Conservation (phyloP, 2,888 invertebrate species). For the Platycheirus albimanus region DNA sequence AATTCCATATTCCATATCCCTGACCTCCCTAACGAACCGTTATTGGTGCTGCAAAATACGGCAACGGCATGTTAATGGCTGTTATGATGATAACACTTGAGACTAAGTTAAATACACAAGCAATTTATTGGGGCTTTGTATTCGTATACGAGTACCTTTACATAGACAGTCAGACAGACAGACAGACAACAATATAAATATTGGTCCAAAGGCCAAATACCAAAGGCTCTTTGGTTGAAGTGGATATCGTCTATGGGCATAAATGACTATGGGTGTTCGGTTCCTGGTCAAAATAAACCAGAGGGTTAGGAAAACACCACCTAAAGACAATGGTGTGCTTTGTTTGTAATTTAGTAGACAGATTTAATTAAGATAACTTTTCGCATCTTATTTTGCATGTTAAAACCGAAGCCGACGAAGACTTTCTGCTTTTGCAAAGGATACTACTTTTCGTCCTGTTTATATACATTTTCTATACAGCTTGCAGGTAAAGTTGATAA, state of each 20-base stretch:
- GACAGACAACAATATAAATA: constrained; percentile 21
- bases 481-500: too few relatives aligned
- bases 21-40: constrained; percentile 59
- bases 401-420: not conserved
- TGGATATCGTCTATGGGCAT: not conserved
- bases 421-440: constrained; percentile 8
- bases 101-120: constrained; percentile 66
- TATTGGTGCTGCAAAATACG: constrained; percentile 64
- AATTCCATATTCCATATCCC: too few relatives aligned
- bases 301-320: constrained; percentile 16
- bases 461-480: not conserved
- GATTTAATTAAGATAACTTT: constrained; percentile 73
- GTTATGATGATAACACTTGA: constrained; percentile 71
- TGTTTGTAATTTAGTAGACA: constrained; percentile 65
- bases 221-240: constrained; percentile 2
- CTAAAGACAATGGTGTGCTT: constrained; percentile 36
- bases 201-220: constrained; percentile 26
- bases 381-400: constrained; percentile 67
- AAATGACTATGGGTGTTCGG: not conserved
- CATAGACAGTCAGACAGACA: not conserved
- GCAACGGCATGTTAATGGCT: constrained; percentile 62
- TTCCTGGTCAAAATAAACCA: constrained; percentile 39
- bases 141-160: constrained; percentile 12
- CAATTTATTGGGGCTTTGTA: constrained; percentile 61
- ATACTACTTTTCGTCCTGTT: constrained; percentile 6